Evolutionary conservation across 2,113 vertebrate species (phyloP).

Genomic region (Aspiorhynchus laticeps): DNA sequence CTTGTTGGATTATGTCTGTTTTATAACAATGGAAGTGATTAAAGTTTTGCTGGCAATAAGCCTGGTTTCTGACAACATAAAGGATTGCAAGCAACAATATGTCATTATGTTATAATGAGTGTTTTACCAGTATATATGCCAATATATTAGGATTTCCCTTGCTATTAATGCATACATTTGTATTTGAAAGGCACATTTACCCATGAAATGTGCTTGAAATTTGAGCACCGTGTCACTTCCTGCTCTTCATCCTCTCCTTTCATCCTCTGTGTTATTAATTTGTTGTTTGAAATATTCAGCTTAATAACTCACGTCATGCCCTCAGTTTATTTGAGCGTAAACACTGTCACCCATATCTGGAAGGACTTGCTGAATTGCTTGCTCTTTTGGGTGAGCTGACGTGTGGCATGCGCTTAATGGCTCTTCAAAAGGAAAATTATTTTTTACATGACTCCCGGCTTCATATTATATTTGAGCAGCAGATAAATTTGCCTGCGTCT

Average conservation of each 20-base stretch:
- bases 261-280: conserved; percentile 20
- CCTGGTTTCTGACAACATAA: neutral
- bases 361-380: conserved; percentile 14
- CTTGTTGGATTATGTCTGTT: conserved; percentile 7
- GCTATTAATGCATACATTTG: neutral
- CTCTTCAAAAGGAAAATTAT: conserved; percentile 66
- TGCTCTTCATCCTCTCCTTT: neutral
- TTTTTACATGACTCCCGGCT: conserved; percentile 52
- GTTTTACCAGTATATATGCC: neutral
- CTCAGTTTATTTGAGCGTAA: conserved; percentile 24
- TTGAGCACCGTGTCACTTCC: conserved; percentile 8
- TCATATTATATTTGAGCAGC: conserved; percentile 66
- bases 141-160: neutral
- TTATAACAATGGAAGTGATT: conserved; percentile 4
- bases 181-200: neutral
- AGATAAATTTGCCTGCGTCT: conserved; percentile 74
- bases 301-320: conserved; percentile 24
- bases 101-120: neutral
- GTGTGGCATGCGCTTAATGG: conserved; percentile 52
- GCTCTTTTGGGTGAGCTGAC: conserved; percentile 60
- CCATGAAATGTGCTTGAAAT: conserved; percentile 14
- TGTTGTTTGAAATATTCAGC: conserved; percentile 38
- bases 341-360: conserved; percentile 34
- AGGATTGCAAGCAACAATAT: neutral
- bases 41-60: conserved; percentile 1